Conservation (phyloP, 64 coral and sea anemone species). For the Stichodactyla helianthus region DNA sequence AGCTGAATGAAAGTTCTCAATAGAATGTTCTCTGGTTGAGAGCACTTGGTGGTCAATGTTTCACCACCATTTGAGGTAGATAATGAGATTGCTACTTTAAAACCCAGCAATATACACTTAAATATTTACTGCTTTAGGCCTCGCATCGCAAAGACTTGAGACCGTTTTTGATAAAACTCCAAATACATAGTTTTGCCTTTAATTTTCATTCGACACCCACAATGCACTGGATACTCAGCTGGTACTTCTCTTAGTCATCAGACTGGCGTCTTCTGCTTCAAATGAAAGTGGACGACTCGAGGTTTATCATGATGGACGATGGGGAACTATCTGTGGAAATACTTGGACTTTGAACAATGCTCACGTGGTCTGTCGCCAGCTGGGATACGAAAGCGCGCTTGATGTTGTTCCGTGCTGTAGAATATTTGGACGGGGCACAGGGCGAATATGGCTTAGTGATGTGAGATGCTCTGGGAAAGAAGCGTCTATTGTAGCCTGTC, state of each 20-base stretch:
- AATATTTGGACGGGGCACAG: neutral
- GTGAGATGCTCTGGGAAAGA: slow-evolving; percentile 21
- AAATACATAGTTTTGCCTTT: neutral
- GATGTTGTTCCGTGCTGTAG: too few species aligned
- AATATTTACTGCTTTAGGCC: too few species aligned
- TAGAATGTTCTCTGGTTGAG: too few species aligned
- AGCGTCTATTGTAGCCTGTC: neutral
- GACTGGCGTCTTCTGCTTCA: neutral
- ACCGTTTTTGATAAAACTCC: too few species aligned
- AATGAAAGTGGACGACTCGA: neutral
- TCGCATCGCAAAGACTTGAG: too few species aligned
- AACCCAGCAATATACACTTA: too few species aligned
- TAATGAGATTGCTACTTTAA: too few species aligned
- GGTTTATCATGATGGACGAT: neutral
- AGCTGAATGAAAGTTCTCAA: too few species aligned
- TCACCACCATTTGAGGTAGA: too few species aligned
- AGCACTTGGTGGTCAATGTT: too few species aligned
- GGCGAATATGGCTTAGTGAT: neutral
- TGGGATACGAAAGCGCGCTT: slow-evolving; percentile 6
- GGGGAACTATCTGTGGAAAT: neutral
- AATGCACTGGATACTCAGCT: neutral
- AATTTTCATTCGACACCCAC: neutral
- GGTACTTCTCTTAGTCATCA: neutral
- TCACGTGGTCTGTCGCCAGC: slow-evolving; percentile 29
- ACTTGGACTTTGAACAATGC: neutral